Evolutionary conservation across 2,113 vertebrate genomes (phyloP).

Genomic region (Stigmatopora argus): DNA sequence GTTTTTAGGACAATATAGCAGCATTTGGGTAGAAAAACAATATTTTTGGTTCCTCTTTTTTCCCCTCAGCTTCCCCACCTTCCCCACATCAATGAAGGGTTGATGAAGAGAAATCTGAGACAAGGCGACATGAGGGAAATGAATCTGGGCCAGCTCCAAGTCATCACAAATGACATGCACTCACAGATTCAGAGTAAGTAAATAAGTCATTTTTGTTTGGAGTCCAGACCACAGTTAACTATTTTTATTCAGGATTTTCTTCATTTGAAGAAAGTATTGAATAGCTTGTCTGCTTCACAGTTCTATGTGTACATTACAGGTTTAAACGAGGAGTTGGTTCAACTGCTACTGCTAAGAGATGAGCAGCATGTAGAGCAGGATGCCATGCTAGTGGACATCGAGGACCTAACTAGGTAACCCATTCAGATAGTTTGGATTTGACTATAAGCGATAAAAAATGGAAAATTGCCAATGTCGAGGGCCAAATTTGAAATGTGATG

Average conservation of each 20-base stretch:
- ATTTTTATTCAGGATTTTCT: background rate
- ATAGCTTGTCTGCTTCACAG: background rate
- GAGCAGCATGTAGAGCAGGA: conserved; percentile 98
- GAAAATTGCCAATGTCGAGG: too few relatives aligned
- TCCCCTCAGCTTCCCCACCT: conserved; percentile 83
- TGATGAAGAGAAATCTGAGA: conserved; percentile 95
- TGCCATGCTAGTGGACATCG: conserved; percentile 97
- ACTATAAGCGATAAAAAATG: too few relatives aligned
- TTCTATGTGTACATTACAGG: conserved; percentile 60
- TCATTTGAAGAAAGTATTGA: background rate
- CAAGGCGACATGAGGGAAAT: conserved; percentile 90
- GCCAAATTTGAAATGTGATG: background rate
- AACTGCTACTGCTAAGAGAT: conserved; percentile 88
- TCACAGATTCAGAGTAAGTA: conserved; percentile 97
- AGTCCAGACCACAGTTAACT: background rate
- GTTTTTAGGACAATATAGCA: background rate
- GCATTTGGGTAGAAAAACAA: background rate
- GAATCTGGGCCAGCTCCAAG: conserved; percentile 94
- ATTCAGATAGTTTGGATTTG: background rate
- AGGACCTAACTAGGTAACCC: conserved; percentile 90
- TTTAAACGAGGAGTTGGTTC: conserved; percentile 95
- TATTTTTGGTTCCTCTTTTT: background rate
- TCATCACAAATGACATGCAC: conserved; percentile 96
- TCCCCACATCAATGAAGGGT: conserved; percentile 92
- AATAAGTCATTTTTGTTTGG: background rate